Percentiles rank a stretch among this genome's conserved stretches.
Conservation (phyloP, 2,797 vertebrate genomes). For the Scolopax rusticola region DNA sequence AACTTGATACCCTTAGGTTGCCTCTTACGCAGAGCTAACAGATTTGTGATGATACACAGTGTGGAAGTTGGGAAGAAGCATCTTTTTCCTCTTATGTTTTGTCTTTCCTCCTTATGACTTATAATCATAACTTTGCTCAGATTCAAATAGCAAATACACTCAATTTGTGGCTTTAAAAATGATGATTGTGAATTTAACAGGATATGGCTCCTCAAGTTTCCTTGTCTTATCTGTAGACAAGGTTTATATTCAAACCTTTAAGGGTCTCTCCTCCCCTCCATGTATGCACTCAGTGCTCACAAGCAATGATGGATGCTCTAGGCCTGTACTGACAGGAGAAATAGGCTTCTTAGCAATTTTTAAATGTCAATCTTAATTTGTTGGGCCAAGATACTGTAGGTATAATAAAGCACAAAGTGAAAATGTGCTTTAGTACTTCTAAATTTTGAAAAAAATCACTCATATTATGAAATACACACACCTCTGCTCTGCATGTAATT, state of each 20-base stretch:
- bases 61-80: not conserved
- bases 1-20: constrained; percentile 73
- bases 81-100: not conserved
- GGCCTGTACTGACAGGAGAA: not conserved
- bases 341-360: constrained; percentile 28
- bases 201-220: constrained; percentile 10
- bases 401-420: not conserved
- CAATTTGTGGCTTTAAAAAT: constrained; percentile 37
- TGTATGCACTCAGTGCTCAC: not conserved
- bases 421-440: not conserved
- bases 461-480: not conserved
- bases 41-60: constrained; percentile 6
- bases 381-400: constrained; percentile 1
- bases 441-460: constrained; percentile 13
- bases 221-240: constrained; percentile 1
- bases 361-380: constrained; percentile 43
- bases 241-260: constrained; percentile 24
- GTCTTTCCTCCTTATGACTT: constrained; percentile 5
- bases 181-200: constrained; percentile 11
- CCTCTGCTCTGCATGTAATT: not conserved
- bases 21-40: constrained; percentile 55
- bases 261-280: not conserved
- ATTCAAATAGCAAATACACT: constrained; percentile 32
- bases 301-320: constrained; percentile 11
- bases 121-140: not conserved